Conservation (phyloP, 1,140 invertebrate genomes). For the Zaprionus ornatus region DNA sequence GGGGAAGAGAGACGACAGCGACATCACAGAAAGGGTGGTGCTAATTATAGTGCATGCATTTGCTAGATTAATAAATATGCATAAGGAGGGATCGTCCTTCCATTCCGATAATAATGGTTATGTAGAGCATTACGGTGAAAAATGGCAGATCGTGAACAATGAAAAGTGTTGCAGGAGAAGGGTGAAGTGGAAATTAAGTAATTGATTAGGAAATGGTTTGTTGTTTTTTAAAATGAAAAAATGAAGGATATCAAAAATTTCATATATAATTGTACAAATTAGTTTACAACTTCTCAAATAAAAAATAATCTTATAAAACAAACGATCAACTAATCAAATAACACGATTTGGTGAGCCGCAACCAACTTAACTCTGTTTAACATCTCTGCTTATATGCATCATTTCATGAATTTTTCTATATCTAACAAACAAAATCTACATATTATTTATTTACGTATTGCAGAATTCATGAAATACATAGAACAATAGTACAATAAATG, state of each 20-base stretch:
- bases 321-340: too few relatives aligned
- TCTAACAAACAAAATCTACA: too few relatives aligned
- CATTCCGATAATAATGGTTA: conserved; percentile 7
- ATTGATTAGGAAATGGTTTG: background rate
- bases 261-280: background rate
- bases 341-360: too few relatives aligned
- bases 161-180: background rate
- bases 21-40: conserved; percentile 52
- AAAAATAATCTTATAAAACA: too few relatives aligned
- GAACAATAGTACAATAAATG: too few relatives aligned
- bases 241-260: background rate
- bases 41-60: conserved; percentile 78
- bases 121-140: conserved; percentile 19
- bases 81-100: background rate
- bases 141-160: conserved; percentile 11
- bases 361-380: too few relatives aligned
- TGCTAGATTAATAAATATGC: conserved; percentile 60
- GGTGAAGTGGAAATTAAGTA: background rate
- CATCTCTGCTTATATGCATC: too few relatives aligned
- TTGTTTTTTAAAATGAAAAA: background rate
- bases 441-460: too few relatives aligned
- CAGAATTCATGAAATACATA: too few relatives aligned
- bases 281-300: too few relatives aligned
- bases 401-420: too few relatives aligned
- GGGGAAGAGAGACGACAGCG: conserved; percentile 1